Evolutionary conservation across 2,113 vertebrate genomes (phyloP).

Genomic region (Maccullochella peelii): DNA sequence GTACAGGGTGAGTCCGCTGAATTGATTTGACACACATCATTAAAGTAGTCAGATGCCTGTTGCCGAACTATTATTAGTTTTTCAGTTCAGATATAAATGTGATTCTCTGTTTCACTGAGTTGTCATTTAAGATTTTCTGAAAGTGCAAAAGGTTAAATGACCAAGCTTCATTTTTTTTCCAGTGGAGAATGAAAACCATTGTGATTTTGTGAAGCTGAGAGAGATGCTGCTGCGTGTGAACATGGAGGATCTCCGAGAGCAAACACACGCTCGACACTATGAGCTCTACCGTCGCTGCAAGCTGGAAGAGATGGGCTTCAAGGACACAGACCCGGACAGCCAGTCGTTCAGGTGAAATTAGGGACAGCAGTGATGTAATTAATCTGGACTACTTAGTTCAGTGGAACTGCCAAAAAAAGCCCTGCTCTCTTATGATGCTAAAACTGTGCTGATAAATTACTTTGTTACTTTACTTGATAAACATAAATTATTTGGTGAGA

Average conservation of each 20-base stretch:
- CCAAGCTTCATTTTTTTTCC: background rate
- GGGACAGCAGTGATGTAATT: background rate
- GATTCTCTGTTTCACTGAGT: background rate
- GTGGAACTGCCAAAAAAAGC: background rate
- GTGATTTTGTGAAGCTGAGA: slow-evolving; percentile 96
- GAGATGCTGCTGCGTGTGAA: slow-evolving; percentile 97
- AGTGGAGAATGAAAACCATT: slow-evolving; percentile 98
- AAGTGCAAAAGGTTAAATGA: slow-evolving; percentile 9
- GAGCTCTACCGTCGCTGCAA: slow-evolving; percentile 97
- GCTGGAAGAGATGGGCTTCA: slow-evolving; percentile 97
- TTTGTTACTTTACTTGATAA: background rate
- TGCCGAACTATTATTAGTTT: slow-evolving; percentile 2
- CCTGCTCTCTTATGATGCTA: background rate
- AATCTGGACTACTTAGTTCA: slow-evolving; percentile 19
- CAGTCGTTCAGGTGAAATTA: slow-evolving; percentile 92
- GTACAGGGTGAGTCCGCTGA: slow-evolving; percentile 92
- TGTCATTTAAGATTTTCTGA: background rate
- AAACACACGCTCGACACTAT: slow-evolving; percentile 95
- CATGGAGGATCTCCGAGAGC: slow-evolving; percentile 96
- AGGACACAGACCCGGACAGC: slow-evolving; percentile 92
- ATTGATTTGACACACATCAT: slow-evolving; percentile 14
- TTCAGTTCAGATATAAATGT: background rate
- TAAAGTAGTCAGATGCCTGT: slow-evolving; percentile 11
- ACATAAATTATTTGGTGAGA: background rate
- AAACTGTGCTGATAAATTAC: background rate